Conservation (phyloP, 1,140 invertebrate genomes). For the Nymphalis io region DNA sequence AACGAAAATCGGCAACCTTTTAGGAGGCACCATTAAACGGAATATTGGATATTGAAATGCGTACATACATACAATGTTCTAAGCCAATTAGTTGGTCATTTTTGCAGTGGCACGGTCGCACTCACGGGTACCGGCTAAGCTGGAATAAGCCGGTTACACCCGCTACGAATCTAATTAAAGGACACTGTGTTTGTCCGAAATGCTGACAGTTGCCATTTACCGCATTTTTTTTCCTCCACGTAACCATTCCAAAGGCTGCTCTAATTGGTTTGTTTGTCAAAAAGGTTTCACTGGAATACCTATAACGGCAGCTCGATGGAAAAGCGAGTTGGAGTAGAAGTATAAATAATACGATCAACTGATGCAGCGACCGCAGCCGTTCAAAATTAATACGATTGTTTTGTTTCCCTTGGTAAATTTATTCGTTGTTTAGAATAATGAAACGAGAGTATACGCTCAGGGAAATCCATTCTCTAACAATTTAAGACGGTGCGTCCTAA, state of each 20-base stretch:
- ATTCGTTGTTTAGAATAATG: slow-evolving; percentile 77
- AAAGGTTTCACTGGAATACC: slow-evolving; percentile 46
- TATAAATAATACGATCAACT: slow-evolving; percentile 73
- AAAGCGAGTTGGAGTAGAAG: slow-evolving; percentile 50
- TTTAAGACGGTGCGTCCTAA: slow-evolving; percentile 67
- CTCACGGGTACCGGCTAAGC: slow-evolving; percentile 66
- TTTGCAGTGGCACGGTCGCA: slow-evolving; percentile 71
- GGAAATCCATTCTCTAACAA: slow-evolving; percentile 74
- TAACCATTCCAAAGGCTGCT: slow-evolving; percentile 57
- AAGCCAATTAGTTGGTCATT: slow-evolving; percentile 79
- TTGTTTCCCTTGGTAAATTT: slow-evolving; percentile 76
- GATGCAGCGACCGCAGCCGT: slow-evolving; percentile 68
- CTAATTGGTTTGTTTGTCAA: slow-evolving; percentile 69
- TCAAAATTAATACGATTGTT: slow-evolving; percentile 77
- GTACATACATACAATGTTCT: slow-evolving; percentile 65
- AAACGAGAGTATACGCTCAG: slow-evolving; percentile 69
- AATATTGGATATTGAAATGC: slow-evolving; percentile 75
- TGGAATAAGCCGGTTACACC: slow-evolving; percentile 74
- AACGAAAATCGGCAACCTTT: slow-evolving; percentile 49
- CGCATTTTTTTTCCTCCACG: slow-evolving; percentile 61
- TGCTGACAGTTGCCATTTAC: slow-evolving; percentile 72
- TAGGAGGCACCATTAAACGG: slow-evolving; percentile 63
- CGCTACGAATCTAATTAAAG: slow-evolving; percentile 79
- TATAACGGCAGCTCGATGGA: slow-evolving; percentile 38
- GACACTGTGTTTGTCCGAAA: slow-evolving; percentile 69